phyloP scores from a whole-genome alignment of 2,797 vertebrate genomes.

The Cynopterus sphinx region DNA sequence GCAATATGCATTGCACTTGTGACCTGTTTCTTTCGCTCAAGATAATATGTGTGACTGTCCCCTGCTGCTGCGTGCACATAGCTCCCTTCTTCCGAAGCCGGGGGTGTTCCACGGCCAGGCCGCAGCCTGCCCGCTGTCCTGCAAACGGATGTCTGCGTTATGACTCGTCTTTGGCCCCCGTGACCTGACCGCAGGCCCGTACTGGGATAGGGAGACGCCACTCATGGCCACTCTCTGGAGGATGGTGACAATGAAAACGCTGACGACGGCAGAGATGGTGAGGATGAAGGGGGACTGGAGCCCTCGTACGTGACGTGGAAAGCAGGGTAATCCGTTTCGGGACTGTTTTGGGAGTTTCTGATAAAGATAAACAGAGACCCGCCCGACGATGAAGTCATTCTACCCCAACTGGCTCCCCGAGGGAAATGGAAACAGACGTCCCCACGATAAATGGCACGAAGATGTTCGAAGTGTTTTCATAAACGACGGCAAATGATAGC shows the following conservation, averaged over 20 bases:
- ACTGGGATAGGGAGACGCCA: background rate
- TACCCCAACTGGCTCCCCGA: background rate
- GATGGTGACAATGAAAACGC: background rate
- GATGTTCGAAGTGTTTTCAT: background rate
- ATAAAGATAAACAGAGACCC: background rate
- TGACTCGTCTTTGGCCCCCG: background rate
- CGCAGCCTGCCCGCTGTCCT: background rate
- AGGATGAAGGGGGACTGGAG: background rate
- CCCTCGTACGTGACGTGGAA: too few species aligned
- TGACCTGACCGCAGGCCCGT: background rate
- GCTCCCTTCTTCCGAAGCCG: background rate
- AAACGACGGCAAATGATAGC: background rate
- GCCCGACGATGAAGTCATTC: background rate
- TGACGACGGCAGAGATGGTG: background rate
- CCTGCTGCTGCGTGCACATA: background rate
- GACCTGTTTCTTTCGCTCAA: background rate
- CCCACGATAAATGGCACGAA: background rate
- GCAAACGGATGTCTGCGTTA: background rate
- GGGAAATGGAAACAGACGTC: background rate
- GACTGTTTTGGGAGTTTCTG: background rate
- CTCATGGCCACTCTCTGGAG: background rate
- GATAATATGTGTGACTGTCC: background rate
- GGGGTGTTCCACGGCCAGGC: rapidly evolving
- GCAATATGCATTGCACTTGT: background rate
- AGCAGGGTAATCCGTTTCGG: background rate